Evolutionary conservation across 2,113 vertebrate genomes (phyloP), one percentile per base, ranked within the genome.

Genomic region (Zingel zingel): DNA sequence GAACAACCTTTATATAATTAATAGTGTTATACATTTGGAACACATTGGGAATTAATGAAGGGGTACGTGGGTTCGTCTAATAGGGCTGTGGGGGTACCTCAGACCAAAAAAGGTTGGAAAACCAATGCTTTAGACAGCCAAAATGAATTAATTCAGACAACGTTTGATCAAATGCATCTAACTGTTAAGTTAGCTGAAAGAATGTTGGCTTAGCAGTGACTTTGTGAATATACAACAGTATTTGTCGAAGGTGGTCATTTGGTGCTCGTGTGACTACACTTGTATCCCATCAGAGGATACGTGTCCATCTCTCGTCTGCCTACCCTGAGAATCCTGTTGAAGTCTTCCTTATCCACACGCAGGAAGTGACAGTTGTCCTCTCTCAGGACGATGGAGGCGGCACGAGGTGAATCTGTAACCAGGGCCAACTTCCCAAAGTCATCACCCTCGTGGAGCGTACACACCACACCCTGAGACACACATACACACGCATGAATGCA

Each of bases 331-430:
- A 99, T 99, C 88, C 98, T 95, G 94, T 99, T 99, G 93, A 99
- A 99, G 91, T 99, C 98, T 79, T 99, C 98, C 89, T 99, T 99
- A 93, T 99, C 98, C 15, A 99, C 98, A 72, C 98, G 96, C 72
- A 99, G 90, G 94, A 99, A 99, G 94, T 99, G 98, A 87, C 98
- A 99, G 91, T 99, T 98, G 92, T 99, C 98, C 91, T 99, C 98
- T 85, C 98, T 93, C 50, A 99, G 94, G 69, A 99, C 98, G 5
- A 99, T 99, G 85, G 98, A 99, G 61, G 98, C 98, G 61, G 98
- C 98, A 65, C 98, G 95, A 1, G 98, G 98, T 30, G 98, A 97
- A 79, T 99, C 98, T 8, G 99, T 99, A 80, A 99, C 98, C 74
- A 99, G 94, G 0, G 98, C 98, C 92, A 99, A 91, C 94, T 99